Base-by-base conservation (phyloP, 53 echinoderm and acorn worm genomes). In the Henricia sp. region DNA sequence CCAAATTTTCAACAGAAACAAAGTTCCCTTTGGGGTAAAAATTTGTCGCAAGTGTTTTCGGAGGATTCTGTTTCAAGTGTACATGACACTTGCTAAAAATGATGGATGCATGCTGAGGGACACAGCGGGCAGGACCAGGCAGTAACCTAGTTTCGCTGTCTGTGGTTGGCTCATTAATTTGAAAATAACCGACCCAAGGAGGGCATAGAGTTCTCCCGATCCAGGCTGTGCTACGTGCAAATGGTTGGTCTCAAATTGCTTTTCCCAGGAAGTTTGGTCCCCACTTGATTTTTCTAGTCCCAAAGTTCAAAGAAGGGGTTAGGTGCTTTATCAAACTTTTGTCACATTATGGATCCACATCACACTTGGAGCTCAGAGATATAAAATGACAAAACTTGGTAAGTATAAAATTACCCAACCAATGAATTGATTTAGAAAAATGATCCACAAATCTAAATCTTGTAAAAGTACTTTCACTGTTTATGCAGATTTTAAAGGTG, bases 161-260 rank as follows among this genome's bases (percentile, higher is more conserved):
- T 59, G 76, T 59, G 59, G 76, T 39, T 27, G 57, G 57, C 58
- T 76, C 76, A 76, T 76, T 76, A 76, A 58, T 40, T 40, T 30
- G 2, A 44, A 56, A 53, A 68, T 37, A 37, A 19, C 12, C 1
- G 33, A 29, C 57, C 23, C 6, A 9, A 68, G 57, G 56, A 76
- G 41, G 55, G 27, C 14, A 3, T 17, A 28, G 25, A 8, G 38
- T 23, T 39, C n/a, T n/a, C n/a, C n/a, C n/a, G n/a, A n/a, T n/a
- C n/a, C n/a, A n/a, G n/a, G n/a, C n/a, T n/a, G n/a, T 76, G 43
- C 59, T 43, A 42, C 23, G 27, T 76, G n/a, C n/a, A n/a, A n/a
- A n/a, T 76, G 59, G 57, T 76, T 26, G 25, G 59, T 40, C 58
- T 57, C 8, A 20, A n/a, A 1, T 70, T 70, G 48, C 13, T 19